A percentile compares a stretch with the other conserved stretches of the same genome.
phyloP scores from a whole-genome alignment of 2,888 invertebrate species.

The Eurytoma californica region DNA sequence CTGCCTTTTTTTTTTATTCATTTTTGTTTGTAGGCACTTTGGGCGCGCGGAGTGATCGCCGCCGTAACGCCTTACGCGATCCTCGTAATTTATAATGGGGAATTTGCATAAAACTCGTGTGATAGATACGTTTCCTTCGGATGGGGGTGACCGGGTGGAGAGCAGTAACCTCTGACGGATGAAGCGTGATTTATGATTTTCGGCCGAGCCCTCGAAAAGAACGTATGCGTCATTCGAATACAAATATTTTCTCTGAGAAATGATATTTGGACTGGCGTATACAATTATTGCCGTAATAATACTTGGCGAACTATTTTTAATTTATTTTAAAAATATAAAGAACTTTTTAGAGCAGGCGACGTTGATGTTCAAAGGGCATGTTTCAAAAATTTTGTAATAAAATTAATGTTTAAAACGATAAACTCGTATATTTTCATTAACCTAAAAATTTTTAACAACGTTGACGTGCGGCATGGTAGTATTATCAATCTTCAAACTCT shows the following conservation, averaged over 20 bases:
- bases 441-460: no score
- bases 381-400: no score
- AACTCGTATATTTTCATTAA: no score
- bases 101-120: constrained; percentile 43
- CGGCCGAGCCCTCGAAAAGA: background rate
- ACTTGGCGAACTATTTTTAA: no score
- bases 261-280: background rate
- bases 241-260: constrained; percentile 22
- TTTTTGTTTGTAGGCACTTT: background rate
- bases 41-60: background rate
- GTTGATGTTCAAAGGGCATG: no score
- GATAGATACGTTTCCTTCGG: constrained; percentile 40
- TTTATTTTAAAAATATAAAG: no score
- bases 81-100: constrained; percentile 34
- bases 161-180: background rate
- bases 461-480: no score
- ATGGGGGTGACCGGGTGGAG: background rate
- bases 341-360: no score
- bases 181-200: constrained; percentile 40
- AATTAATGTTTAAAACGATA: no score
- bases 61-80: background rate
- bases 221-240: constrained; percentile 25
- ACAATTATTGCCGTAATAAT: no score
- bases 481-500: no score
- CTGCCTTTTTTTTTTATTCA: background rate